These are phyloP conservation scores for Ispidina picta DNA, from an alignment of 2,797 vertebrate species.

Conservation along the genomic window DNA sequence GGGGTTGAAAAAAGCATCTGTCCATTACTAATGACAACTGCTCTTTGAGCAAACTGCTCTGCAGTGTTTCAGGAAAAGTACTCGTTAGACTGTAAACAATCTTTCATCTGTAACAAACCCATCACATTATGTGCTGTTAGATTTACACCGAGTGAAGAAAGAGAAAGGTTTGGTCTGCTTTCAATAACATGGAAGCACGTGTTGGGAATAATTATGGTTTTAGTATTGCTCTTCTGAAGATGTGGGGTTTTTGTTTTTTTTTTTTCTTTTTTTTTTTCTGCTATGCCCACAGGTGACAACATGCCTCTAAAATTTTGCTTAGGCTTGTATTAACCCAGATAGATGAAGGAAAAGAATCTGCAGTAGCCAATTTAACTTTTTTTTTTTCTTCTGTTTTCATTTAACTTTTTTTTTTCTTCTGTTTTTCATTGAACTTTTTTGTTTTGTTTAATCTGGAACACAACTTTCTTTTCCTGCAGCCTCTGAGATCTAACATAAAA, in stretches of 20 bases:
- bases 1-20: not conserved
- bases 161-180: not conserved
- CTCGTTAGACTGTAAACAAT: not conserved
- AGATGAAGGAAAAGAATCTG: not conserved
- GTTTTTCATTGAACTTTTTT: not conserved
- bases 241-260: not conserved
- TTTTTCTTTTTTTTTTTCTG: not conserved
- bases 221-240: not conserved
- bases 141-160: not conserved
- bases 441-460: not conserved
- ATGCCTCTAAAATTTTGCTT: not conserved
- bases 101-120: not conserved
- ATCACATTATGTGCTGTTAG: not conserved
- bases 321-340: not conserved
- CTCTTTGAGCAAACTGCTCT: not conserved
- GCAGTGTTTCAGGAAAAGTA: not conserved
- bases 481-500: not conserved
- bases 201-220: not conserved
- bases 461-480: not conserved
- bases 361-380: not conserved
- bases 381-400: not conserved
- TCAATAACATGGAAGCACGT: not conserved
- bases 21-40: not conserved
- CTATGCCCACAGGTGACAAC: not conserved
- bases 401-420: not conserved